Evolutionary conservation across 2,113 vertebrate species (phyloP).

Genomic region (Sakesphorus luctuosus): DNA sequence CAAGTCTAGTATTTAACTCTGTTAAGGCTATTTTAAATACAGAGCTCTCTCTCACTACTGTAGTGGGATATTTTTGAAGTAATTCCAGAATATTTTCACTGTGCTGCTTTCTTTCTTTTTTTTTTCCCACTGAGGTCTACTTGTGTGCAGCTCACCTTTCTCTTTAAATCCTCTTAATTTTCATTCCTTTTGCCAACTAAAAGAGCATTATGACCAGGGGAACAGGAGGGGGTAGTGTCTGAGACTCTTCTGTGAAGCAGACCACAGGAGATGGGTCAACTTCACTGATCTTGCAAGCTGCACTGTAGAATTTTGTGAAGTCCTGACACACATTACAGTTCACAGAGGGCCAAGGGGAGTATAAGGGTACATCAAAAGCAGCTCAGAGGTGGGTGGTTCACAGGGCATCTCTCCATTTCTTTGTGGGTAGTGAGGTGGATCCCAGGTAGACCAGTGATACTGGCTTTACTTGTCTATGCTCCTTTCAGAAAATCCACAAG

Average conservation of each 20-base stretch:
- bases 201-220: background rate
- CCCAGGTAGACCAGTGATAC: background rate
- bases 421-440: background rate
- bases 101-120: background rate
- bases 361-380: background rate
- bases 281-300: background rate
- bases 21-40: constrained; percentile 7
- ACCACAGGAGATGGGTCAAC: background rate
- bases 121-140: background rate
- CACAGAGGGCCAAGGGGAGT: background rate
- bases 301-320: background rate
- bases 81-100: background rate
- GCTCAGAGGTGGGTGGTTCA: background rate
- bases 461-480: background rate
- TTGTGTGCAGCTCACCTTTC: background rate
- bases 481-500: background rate
- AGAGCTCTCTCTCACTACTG: background rate
- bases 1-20: background rate
- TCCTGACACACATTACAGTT: background rate
- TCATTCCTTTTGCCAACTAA: background rate
- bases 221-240: background rate
- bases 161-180: background rate
- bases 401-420: background rate
- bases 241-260: background rate
- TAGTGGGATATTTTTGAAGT: background rate